These are phyloP conservation scores for Schizopygopsis pylzovi DNA, from an alignment of 2,797 vertebrate species.

Conservation along the genomic window DNA sequence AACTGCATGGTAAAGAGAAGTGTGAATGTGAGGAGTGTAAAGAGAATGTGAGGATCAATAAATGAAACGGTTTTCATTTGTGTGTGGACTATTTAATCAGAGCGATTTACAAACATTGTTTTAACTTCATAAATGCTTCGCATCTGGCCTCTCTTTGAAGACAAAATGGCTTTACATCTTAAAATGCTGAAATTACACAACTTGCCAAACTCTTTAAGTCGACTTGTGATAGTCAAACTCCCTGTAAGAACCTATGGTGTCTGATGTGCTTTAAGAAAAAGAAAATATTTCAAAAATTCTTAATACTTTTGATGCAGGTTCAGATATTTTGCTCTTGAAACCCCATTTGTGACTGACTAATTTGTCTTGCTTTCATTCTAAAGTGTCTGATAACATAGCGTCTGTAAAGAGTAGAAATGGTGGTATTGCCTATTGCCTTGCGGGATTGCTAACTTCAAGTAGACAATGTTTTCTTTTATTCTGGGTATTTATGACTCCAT, in stretches of 20 bases:
- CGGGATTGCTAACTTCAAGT: conserved; percentile 75
- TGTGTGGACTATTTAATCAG: conserved; percentile 4
- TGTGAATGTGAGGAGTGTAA: too few species aligned
- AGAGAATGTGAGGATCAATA: background rate
- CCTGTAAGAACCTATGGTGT: background rate
- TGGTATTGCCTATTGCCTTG: conserved; percentile 69
- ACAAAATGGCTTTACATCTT: conserved; percentile 10
- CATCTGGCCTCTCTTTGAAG: conserved; percentile 8
- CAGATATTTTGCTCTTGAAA: conserved; percentile 33
- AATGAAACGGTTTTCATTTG: background rate
- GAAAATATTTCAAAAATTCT: conserved; percentile 64
- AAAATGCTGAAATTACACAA: background rate
- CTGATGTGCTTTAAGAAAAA: conserved; percentile 9
- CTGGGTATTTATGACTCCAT: conserved; percentile 73
- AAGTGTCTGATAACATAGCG: conserved; percentile 65
- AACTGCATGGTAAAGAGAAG: background rate
- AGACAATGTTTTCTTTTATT: conserved; percentile 73
- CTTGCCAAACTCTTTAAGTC: background rate
- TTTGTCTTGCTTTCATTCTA: conserved; percentile 44
- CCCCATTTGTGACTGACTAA: conserved; percentile 59
- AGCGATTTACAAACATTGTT: background rate
- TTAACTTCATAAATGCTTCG: background rate
- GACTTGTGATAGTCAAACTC: conserved; percentile 13
- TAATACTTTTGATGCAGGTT: conserved; percentile 63
- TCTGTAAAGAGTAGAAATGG: conserved; percentile 59